Evolutionary conservation across 2,797 vertebrate species (phyloP).

Genomic region (Mallotus villosus): DNA sequence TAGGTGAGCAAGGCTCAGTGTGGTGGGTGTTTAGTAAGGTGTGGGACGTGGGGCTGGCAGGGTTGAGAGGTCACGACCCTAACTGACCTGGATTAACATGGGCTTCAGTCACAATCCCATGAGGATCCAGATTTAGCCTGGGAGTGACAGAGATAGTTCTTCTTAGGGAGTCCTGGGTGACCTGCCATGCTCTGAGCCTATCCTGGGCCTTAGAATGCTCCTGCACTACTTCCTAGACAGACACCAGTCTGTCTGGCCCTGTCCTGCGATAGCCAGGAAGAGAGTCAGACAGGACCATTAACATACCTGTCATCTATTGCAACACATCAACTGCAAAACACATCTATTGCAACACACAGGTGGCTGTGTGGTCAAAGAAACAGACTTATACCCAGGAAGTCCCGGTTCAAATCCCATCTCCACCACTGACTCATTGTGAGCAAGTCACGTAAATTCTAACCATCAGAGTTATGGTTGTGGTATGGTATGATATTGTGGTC

Average conservation of each 20-base stretch:
- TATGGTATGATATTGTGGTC: no score
- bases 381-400: no score
- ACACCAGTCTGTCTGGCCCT: conserved; percentile 1
- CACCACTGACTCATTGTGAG: no score
- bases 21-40: conserved; percentile 13
- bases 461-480: no score
- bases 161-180: conserved; percentile 38
- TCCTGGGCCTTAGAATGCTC: conserved; percentile 29
- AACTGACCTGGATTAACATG: conserved; percentile 60
- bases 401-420: no score
- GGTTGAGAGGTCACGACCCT: conserved; percentile 50
- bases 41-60: not conserved
- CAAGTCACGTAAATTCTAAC: no score
- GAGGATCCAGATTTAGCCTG: conserved; percentile 63
- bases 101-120: conserved; percentile 54
- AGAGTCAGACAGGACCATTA: not conserved
- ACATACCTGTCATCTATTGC: no score
- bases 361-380: no score
- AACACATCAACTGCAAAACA: no score
- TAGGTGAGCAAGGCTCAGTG: not conserved
- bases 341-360: no score
- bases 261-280: not conserved
- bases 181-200: conserved; percentile 34
- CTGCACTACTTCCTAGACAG: conserved; percentile 23
- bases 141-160: conserved; percentile 41